Percentiles rank a stretch among this genome's conserved stretches.
phyloP scores from a whole-genome alignment of 2,113 vertebrate genomes.

The Oenanthe oenanthe region DNA sequence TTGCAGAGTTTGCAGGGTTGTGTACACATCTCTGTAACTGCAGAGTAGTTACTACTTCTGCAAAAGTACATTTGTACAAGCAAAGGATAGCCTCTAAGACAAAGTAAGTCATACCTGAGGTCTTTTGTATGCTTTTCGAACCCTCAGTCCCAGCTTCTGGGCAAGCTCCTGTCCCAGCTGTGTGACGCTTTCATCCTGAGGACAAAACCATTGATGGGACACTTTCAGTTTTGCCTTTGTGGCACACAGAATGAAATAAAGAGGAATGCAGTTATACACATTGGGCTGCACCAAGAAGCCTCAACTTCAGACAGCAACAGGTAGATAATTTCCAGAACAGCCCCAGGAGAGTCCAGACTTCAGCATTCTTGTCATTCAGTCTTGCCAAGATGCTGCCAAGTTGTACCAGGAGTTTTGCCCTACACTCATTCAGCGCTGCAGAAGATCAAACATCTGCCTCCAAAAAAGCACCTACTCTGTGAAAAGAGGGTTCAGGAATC shows the following conservation, averaged over 20 bases:
- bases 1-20: background rate
- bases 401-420: background rate
- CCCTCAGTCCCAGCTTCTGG: constrained; percentile 83
- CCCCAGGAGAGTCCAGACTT: background rate
- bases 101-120: constrained; percentile 77
- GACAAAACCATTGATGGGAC: background rate
- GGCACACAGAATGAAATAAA: background rate
- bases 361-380: background rate
- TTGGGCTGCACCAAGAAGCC: background rate
- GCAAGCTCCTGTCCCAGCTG: constrained; percentile 91
- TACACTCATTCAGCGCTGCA: background rate
- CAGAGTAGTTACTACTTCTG: background rate
- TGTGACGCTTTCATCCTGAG: constrained; percentile 88
- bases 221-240: constrained; percentile 10
- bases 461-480: background rate
- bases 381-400: background rate
- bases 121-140: constrained; percentile 88
- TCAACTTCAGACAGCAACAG: background rate
- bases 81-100: background rate
- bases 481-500: background rate
- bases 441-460: background rate
- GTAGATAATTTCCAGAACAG: background rate
- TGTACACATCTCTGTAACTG: background rate
- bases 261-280: background rate
- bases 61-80: background rate